Base-by-base conservation (phyloP, 92 coral and sea anemone genomes). In the Siderastrea siderea region DNA sequence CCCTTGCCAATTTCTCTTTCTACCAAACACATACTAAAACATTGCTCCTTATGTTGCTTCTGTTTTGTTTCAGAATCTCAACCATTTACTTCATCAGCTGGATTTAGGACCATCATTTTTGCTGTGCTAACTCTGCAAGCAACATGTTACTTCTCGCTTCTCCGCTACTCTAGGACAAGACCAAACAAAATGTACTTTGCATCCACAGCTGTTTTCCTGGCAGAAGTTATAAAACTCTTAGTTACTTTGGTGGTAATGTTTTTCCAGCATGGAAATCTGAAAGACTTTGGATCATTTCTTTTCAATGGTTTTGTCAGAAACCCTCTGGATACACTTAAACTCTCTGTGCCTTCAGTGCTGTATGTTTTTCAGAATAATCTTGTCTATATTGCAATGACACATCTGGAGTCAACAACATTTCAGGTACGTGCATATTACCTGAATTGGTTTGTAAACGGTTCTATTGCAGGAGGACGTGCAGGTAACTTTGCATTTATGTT, bases 361-460 rank as follows among this genome's bases (percentile, higher is more conserved):
- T 95, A 95, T 74, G 89, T 93, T 38, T 44, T 95, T 65, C 98
- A 95, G 68, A 95, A 95, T 62, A 95, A 95, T 77, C 91, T 95
- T 12, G 87, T 93, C 15, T 95, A 95, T 74, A 71, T 93, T 65
- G 98, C 94, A 52, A 95, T 95, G 94, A 88, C 96, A 7, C 96
- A 95, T 77, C 86, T 95, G 38, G 98, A 95, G 45, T 95, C 96
- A 46, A 93, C 94, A 19, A 93, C 98, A 26, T 95, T 93, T 82
- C 98, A 95, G 96, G 98, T 95, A 83, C 55, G 79, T 46, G 17
- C 9, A 0, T 61, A 46, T 60, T 76, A 7, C 38, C 38, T 26
- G 38, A 26, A 26, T 26, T 26, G 38, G 38, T 26, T 26, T 26
- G 38, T 26, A 26, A 26, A 26, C 38, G 38, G 38, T 26, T 26